phyloP scores from a whole-genome alignment of 2,888 invertebrate species.

The Lithophane socia region DNA sequence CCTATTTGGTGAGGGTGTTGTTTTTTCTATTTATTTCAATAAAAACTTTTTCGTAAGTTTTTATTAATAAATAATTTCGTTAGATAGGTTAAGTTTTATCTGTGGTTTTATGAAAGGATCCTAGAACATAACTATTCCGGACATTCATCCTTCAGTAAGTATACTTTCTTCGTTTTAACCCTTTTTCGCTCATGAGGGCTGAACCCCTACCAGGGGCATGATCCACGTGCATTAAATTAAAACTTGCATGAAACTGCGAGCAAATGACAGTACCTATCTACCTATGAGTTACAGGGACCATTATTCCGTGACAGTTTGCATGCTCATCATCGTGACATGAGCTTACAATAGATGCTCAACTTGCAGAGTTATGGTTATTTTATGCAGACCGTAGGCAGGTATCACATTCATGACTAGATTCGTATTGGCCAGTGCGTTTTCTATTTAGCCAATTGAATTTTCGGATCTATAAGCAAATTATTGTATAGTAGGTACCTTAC shows the following conservation, averaged over 20 bases:
- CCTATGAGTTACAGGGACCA: no score
- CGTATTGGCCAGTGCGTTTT: neutral
- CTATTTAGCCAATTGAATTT: neutral
- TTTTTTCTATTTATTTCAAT: neutral
- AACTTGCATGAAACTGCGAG: neutral
- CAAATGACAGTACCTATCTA: neutral
- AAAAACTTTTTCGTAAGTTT: neutral
- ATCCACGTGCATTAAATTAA: neutral
- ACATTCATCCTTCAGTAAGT: neutral
- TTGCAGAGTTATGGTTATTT: neutral
- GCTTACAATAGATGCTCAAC: conserved; percentile 1
- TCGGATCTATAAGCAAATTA: neutral
- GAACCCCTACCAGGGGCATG: neutral
- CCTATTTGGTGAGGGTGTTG: neutral
- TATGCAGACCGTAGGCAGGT: neutral
- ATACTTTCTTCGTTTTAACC: neutral
- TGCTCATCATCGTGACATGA: neutral
- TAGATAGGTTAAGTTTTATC: neutral
- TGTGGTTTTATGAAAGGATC: neutral
- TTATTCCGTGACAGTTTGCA: neutral
- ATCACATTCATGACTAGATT: neutral
- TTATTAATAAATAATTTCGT: neutral
- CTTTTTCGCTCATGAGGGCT: neutral
- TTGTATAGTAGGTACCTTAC: neutral
- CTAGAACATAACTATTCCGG: neutral